Base-by-base conservation (phyloP, 2,888 invertebrate genomes). In the Protophormia terraenovae region DNA sequence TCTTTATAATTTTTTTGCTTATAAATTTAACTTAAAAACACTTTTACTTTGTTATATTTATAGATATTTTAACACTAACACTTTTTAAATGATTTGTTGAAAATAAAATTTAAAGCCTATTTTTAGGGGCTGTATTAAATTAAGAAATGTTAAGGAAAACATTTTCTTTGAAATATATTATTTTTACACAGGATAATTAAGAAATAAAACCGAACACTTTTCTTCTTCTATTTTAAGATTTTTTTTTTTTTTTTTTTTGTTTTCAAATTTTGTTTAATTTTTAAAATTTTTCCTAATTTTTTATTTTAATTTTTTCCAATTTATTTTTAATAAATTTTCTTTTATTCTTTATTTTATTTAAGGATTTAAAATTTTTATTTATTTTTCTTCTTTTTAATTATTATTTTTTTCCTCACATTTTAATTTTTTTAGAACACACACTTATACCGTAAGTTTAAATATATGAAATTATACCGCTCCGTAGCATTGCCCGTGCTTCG, bases 401-500 rank as follows among this genome's bases (percentile, higher is more conserved):
- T 60, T 45, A 24, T 29, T 22, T 6, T 22, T 69, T 22, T 22
- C n/a, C 22, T 22, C 3, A 0, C 5, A 2, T 62, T 53, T 27
- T 14, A 22, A 35, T 50, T 73, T 2, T 47, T 71, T 58, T 69
- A 53, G 69, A 77, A 73, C 69, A 81, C 76, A 60, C 79, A 76
- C 47, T 35, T 10, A 69, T 38, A 79, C 79, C 71, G 77, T 16
- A 75, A 71, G 50, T 45, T 76, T 4, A 41, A 60, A 62, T n/a
- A 27, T 38, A n/a, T 27, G 27, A 73, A 77, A 53, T 73, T 66
- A 45, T 41, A 53, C 75, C 60, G 75, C 22, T 75, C 62, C 69
- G 81, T 69, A 76, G 77, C 79, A 64, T 87, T 82, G 67, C 45
- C 69, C 78, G 78, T 91, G 88, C 88, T 89, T 83, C 80, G 89